These are phyloP conservation scores for Phaedon cochleariae DNA, from an alignment of 2,888 invertebrate genomes.

Conservation along the genomic window DNA sequence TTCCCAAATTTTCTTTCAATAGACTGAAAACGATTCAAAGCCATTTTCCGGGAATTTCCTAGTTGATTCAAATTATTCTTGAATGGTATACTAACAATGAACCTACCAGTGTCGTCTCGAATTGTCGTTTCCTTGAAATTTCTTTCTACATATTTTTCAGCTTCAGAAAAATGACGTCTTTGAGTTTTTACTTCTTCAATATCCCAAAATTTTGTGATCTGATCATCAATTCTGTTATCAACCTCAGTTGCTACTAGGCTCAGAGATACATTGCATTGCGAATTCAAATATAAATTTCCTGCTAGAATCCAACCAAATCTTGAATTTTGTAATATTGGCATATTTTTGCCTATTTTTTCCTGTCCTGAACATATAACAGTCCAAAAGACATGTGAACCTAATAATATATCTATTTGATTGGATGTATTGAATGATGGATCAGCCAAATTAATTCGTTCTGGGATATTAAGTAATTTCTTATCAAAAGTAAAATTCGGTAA, in stretches of 20 bases:
- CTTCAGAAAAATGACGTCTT: background rate
- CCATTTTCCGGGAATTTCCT: slow-evolving; percentile 6
- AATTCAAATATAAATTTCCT: background rate
- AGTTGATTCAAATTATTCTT: slow-evolving; percentile 1
- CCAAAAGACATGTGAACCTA: slow-evolving; percentile 27
- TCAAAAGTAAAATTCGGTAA: background rate
- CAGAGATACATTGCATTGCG: background rate
- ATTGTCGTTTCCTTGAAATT: slow-evolving; percentile 1
- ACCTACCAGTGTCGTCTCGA: slow-evolving; percentile 7
- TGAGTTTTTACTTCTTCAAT: slow-evolving; percentile 8
- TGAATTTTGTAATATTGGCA: slow-evolving; percentile 17
- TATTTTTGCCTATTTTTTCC: slow-evolving; percentile 6
- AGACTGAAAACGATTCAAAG: slow-evolving; percentile 1
- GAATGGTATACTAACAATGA: slow-evolving; percentile 12
- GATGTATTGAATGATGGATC: slow-evolving; percentile 11
- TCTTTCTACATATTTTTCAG: slow-evolving; percentile 20
- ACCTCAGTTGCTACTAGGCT: background rate
- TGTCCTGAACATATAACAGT: slow-evolving; percentile 12
- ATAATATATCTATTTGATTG: slow-evolving; percentile 17
- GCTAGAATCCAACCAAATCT: slow-evolving; percentile 21
- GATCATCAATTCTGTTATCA: background rate
- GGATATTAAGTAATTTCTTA: slow-evolving; percentile 9
- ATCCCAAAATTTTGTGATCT: slow-evolving; percentile 18
- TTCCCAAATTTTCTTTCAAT: slow-evolving; percentile 14
- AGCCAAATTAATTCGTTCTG: background rate